These are phyloP conservation scores for Lindbergichthys nudifrons DNA, from an alignment of 2,797 vertebrate species.

Conservation along the genomic window DNA sequence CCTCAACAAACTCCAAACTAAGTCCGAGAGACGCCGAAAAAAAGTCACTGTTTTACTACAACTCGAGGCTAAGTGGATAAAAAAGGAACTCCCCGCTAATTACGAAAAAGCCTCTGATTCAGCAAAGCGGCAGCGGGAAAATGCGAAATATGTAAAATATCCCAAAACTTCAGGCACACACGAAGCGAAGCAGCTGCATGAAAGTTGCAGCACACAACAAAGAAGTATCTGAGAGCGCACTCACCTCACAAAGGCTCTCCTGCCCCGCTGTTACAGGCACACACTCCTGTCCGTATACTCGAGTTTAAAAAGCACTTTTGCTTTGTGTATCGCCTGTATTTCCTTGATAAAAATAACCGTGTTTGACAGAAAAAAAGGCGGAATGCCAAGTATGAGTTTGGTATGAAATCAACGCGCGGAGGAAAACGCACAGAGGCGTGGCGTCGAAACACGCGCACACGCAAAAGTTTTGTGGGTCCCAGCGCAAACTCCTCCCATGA, in stretches of 20 bases:
- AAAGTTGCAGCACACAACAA: slow-evolving; percentile 83
- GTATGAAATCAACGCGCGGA: slow-evolving; percentile 84
- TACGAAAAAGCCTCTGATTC: slow-evolving; percentile 45
- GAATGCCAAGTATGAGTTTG: slow-evolving; percentile 86
- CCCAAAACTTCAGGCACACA: slow-evolving; percentile 81
- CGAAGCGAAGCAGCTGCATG: slow-evolving; percentile 67
- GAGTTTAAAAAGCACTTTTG: background rate
- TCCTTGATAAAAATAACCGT: slow-evolving; percentile 43
- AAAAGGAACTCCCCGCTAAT: slow-evolving; percentile 10
- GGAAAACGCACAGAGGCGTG: slow-evolving; percentile 83
- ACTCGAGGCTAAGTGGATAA: background rate
- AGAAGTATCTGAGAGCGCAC: slow-evolving; percentile 75
- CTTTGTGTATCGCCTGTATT: slow-evolving; percentile 28
- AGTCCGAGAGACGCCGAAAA: slow-evolving; percentile 38
- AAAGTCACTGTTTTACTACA: slow-evolving; percentile 22
- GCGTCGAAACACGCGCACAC: slow-evolving; percentile 75
- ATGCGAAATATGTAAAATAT: slow-evolving; percentile 86
- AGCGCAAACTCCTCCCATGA: slow-evolving; percentile 76
- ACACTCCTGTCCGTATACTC: background rate
- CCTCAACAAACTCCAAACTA: slow-evolving; percentile 70
- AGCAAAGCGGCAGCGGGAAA: slow-evolving; percentile 67
- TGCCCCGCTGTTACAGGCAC: slow-evolving; percentile 46
- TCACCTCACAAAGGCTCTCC: slow-evolving; percentile 77
- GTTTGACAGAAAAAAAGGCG: slow-evolving; percentile 80
- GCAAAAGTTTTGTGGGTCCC: slow-evolving; percentile 79